Evolutionary conservation across 2,888 invertebrate genomes (phyloP).

Genomic region (Byasa hedistus): DNA sequence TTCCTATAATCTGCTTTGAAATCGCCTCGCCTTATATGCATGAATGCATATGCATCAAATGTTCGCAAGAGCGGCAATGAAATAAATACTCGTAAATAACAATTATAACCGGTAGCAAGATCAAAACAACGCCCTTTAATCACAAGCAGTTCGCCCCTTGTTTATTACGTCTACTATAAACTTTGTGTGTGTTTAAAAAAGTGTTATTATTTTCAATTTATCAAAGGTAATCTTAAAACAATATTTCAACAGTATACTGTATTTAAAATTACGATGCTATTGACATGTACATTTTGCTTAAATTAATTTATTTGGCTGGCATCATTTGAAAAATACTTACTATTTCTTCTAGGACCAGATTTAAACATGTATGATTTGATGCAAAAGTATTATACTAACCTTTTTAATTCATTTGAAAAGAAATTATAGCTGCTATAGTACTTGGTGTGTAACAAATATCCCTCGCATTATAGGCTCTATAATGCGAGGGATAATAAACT

Average conservation of each 20-base stretch:
- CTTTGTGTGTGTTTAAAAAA: conserved; percentile 7
- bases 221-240: no score
- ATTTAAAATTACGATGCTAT: no score
- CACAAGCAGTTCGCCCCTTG: conserved; percentile 10
- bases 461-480: not conserved
- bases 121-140: conserved; percentile 7
- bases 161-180: conserved; percentile 5
- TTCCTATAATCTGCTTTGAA: not conserved
- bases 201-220: not conserved
- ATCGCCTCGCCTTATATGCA: not conserved
- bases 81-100: conserved; percentile 8
- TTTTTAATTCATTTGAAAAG: not conserved
- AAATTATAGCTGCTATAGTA: not conserved
- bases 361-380: not conserved
- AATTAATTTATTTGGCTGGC: no score
- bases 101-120: conserved; percentile 16
- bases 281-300: no score
- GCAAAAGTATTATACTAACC: not conserved
- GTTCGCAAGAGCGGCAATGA: conserved; percentile 1
- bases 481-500: conserved; percentile 2
- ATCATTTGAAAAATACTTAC: no score
- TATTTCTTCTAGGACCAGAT: no score
- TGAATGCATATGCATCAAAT: conserved; percentile 1
- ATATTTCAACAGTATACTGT: no score
- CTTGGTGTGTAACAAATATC: not conserved